Percentiles rank a stretch among this genome's conserved stretches.
Conservation (phyloP, 2,113 vertebrate species). For the Campylorhamphus procurvoides region DNA sequence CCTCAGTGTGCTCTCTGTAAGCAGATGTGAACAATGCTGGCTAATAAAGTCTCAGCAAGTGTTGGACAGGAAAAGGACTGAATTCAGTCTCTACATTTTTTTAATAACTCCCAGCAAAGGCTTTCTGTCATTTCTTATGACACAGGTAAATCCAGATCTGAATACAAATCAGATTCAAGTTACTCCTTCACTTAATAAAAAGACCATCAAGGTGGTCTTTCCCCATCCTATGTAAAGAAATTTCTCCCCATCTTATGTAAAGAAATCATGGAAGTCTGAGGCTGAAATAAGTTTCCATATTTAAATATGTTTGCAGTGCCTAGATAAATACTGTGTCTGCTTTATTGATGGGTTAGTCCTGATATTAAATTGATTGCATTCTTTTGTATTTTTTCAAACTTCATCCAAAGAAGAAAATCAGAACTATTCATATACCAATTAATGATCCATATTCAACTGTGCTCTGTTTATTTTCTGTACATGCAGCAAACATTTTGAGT, state of each 20-base stretch:
- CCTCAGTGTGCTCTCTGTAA: slow-evolving; percentile 32
- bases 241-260: neutral
- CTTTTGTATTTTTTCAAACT: neutral
- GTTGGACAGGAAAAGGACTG: neutral
- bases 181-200: neutral
- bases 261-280: neutral
- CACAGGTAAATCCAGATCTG: neutral
- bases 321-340: neutral
- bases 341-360: neutral
- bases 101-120: neutral
- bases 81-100: neutral
- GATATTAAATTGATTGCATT: neutral
- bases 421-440: neutral
- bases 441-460: neutral
- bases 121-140: neutral
- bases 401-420: neutral
- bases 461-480: neutral
- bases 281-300: neutral
- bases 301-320: neutral
- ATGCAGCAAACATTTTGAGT: neutral
- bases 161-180: slow-evolving; percentile 3
- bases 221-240: neutral
- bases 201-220: neutral
- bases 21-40: slow-evolving; percentile 65
- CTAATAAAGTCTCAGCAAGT: slow-evolving; percentile 56